Conservation (phyloP, 2,113 vertebrate genomes). For the Syngnathus floridae region DNA sequence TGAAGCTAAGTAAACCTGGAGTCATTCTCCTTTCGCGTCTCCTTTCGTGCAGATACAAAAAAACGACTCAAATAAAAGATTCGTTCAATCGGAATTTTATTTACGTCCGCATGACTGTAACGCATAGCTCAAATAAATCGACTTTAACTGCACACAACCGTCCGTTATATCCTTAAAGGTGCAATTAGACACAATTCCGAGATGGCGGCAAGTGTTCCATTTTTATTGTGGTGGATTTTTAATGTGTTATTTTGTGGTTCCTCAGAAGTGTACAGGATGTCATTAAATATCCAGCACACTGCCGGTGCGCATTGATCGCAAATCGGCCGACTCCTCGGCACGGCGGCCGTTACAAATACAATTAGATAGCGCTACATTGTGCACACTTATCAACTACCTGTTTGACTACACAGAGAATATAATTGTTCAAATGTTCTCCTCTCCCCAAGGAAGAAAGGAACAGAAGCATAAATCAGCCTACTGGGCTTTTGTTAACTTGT, state of each 20-base stretch:
- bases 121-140: not conserved
- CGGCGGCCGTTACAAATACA: slow-evolving; percentile 38
- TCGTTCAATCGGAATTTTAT: not conserved
- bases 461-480: slow-evolving; percentile 31
- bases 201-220: not conserved
- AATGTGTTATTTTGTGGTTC: not conserved
- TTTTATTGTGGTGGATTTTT: not conserved
- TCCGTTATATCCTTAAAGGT: not conserved
- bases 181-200: not conserved
- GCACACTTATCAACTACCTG: slow-evolving; percentile 45
- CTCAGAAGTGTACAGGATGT: slow-evolving; percentile 19
- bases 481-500: slow-evolving; percentile 23
- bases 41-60: not conserved
- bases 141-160: not conserved
- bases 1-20: not conserved
- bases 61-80: not conserved
- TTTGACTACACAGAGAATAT: slow-evolving; percentile 37
- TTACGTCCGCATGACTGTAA: not conserved
- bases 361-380: slow-evolving; percentile 21
- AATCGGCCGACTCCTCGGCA: slow-evolving; percentile 24
- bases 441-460: slow-evolving; percentile 25
- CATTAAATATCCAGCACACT: slow-evolving; percentile 20
- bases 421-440: slow-evolving; percentile 47
- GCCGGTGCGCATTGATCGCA: slow-evolving; percentile 33
- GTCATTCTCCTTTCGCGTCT: not conserved